A percentile compares a stretch with the other conserved stretches of the same genome.
Evolutionary conservation across 2,888 invertebrate genomes (phyloP).

Genomic region (Homarus gammarus): DNA sequence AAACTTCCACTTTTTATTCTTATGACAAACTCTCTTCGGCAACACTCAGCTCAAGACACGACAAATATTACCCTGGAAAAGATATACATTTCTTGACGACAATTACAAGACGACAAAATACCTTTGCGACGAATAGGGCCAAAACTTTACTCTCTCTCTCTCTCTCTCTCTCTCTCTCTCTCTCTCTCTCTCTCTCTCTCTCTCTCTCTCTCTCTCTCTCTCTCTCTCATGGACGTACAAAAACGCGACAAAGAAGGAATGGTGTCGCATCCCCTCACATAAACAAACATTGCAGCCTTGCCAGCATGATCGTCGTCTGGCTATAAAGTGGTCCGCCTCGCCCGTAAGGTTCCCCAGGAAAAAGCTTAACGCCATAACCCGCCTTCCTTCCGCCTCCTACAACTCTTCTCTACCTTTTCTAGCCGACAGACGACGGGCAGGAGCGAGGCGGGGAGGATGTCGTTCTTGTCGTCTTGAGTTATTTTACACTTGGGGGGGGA

Average conservation of each 20-base stretch:
- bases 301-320: neutral
- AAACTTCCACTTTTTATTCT: too few species aligned
- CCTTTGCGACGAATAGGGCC: neutral
- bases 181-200: slow-evolving; percentile 20
- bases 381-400: neutral
- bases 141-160: slow-evolving; percentile 4
- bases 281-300: slow-evolving; percentile 14
- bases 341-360: neutral
- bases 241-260: neutral
- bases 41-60: too few species aligned
- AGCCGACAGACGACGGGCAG: neutral
- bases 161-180: slow-evolving; percentile 28
- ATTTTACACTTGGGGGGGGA: neutral
- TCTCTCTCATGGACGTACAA: neutral
- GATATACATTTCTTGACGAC: neutral
- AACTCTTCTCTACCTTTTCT: slow-evolving; percentile 4
- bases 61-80: neutral
- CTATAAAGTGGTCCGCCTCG: neutral
- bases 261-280: neutral
- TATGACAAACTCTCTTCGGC: too few species aligned
- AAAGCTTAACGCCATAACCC: neutral
- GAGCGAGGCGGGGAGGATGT: neutral
- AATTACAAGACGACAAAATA: neutral
- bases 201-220: slow-evolving; percentile 11
- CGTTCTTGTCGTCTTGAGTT: neutral